Conservation (phyloP, 2,888 invertebrate genomes). For the Smittia aterrima region DNA sequence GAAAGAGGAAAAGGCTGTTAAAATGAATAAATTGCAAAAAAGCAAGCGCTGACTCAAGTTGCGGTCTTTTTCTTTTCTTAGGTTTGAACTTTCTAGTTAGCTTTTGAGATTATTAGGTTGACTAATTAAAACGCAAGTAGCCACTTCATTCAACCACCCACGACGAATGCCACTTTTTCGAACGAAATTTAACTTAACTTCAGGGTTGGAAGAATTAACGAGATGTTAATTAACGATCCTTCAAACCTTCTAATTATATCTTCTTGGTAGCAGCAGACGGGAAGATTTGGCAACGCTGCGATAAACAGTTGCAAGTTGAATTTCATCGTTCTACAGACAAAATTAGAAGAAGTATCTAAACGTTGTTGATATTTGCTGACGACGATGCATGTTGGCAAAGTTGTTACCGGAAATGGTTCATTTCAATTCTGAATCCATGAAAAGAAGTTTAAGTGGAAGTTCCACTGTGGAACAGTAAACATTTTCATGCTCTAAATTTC, state of each 20-base stretch:
- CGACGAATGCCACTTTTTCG: neutral
- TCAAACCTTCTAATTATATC: neutral
- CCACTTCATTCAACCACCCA: no score
- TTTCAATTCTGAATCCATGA: neutral
- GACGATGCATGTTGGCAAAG: neutral
- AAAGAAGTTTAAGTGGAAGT: neutral
- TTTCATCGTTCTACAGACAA: neutral
- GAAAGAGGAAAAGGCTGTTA: neutral
- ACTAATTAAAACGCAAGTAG: neutral
- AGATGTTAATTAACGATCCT: conserved; percentile 5
- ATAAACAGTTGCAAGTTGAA: neutral
- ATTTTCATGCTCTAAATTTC: neutral
- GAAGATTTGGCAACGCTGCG: neutral
- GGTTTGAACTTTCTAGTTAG: neutral
- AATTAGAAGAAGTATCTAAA: neutral
- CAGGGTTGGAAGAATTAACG: neutral
- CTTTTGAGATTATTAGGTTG: neutral
- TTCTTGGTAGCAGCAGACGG: neutral
- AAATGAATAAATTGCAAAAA: no score
- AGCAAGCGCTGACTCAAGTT: neutral
- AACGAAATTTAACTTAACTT: neutral
- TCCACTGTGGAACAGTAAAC: neutral
- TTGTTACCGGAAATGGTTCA: neutral
- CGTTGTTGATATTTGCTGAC: neutral
- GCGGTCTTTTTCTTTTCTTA: neutral